Base-by-base conservation (phyloP, 2,797 vertebrate species). In the Tragopan temminckii region DNA sequence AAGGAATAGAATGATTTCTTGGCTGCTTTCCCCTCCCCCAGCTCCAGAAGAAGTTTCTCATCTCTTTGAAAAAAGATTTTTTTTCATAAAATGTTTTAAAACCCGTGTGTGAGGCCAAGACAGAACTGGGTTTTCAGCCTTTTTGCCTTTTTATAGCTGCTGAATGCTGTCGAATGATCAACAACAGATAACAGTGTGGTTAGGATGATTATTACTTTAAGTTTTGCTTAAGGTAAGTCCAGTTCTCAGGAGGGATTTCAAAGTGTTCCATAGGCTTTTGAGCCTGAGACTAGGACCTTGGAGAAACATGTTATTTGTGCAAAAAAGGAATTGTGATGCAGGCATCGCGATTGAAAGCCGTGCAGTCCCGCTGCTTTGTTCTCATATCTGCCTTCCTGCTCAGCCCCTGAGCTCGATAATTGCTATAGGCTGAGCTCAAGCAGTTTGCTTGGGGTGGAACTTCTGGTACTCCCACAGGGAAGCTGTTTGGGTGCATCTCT, bases 401-500 rank as follows among this genome's bases (percentile, higher is more conserved):
- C 0, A 0, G 48, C 27, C 45, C 11, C 46, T 43, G 63, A 40
- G 18, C n/a, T 58, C 40, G 31, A 4, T 23, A 45, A 5, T 36
- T 24, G n/a, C 21, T 50, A 1, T 48, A 50, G 48, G 19, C 29
- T 38, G 27, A 15, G 10, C 16, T 46, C n/a, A 52, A 63, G 76
- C 1, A 3, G n/a, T 64, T 12, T n/a, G 29, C 18, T 42, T 20
- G 55, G 38, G 59, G n/a, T 53, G 70, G 61, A 15, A 24, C n/a
- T 36, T 21, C 48, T 13, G 46, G 62, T 7, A 59, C 23, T 48
- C 31, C 12, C 24, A 9, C 27, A 8, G 0, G 0, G 62, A 31
- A 50, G 50, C 63, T 46, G 33, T 38, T 27, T 35, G 33, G 33
- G 1, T 45, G 46, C 46, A 13, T 38, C 38, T 43, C 48, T 52